These are phyloP conservation scores for Triops longicaudatus DNA, from an alignment of 1,140 invertebrate species.

Conservation along the genomic window DNA sequence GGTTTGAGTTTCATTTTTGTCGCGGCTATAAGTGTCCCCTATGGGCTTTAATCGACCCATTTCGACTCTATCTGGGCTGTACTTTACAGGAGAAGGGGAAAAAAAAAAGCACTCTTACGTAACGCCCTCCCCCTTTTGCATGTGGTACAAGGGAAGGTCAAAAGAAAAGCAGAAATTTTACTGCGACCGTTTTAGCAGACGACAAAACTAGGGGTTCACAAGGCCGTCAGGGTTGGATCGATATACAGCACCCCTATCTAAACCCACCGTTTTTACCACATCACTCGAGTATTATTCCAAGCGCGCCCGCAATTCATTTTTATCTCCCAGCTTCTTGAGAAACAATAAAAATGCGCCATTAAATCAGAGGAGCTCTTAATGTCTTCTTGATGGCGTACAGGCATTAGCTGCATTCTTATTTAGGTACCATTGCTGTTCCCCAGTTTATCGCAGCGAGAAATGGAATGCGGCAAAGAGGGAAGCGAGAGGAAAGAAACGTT, in stretches of 20 bases:
- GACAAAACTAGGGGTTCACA: not conserved
- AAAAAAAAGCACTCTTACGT: not conserved
- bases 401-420: not conserved
- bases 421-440: not conserved
- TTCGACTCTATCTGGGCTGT: not conserved
- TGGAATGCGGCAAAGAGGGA: not conserved
- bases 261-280: not conserved
- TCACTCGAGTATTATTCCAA: not conserved
- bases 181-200: not conserved
- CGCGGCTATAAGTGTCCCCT: not conserved
- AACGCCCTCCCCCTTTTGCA: not conserved
- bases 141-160: not conserved
- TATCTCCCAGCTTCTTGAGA: not conserved
- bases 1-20: not conserved
- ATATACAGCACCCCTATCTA: not conserved
- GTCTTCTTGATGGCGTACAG: not conserved
- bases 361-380: not conserved
- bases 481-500: not conserved
- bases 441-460: not conserved
- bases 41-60: constrained; percentile 14
- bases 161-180: not conserved
- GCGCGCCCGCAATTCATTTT: not conserved
- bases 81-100: not conserved
- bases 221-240: constrained; percentile 9
- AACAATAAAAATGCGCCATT: not conserved